These are phyloP conservation scores for Brienomyrus longianalis DNA, from an alignment of 2,113 vertebrate species.

Conservation along the genomic window DNA sequence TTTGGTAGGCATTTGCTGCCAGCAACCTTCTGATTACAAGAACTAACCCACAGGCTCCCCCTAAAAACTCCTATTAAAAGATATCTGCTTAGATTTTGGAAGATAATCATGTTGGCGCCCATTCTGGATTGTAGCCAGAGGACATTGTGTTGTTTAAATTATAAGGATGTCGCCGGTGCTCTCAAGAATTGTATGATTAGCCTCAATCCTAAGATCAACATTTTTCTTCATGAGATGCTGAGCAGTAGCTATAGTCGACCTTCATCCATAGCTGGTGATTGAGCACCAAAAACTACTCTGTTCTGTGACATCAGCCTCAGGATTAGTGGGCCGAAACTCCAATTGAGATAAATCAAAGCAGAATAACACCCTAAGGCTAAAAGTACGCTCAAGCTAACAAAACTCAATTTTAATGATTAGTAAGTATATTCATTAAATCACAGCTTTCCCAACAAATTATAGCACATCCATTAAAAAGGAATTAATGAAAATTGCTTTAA, in stretches of 20 bases:
- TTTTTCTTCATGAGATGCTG: neutral
- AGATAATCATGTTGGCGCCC: neutral
- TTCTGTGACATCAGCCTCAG: neutral
- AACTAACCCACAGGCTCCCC: neutral
- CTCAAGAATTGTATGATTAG: neutral
- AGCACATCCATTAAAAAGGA: constrained; percentile 7
- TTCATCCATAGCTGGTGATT: neutral
- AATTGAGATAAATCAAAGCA: neutral
- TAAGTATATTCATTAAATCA: neutral
- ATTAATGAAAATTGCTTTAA: neutral
- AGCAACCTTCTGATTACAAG: neutral
- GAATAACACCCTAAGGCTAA: neutral
- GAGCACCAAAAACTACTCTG: neutral
- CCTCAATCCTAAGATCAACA: neutral
- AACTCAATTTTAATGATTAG: neutral
- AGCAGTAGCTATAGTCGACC: neutral
- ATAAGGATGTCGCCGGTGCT: neutral
- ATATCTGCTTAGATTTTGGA: neutral
- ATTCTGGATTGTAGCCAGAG: neutral
- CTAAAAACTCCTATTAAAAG: neutral
- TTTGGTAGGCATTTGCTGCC: neutral
- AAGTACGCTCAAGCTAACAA: neutral
- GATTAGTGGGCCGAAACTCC: neutral
- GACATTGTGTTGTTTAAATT: neutral
- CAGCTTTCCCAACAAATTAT: neutral